Percentiles rank a stretch among this genome's conserved stretches.
These are phyloP conservation scores for Cheilosia vernalis DNA, from an alignment of 2,888 invertebrate genomes.

Conservation along the genomic window DNA sequence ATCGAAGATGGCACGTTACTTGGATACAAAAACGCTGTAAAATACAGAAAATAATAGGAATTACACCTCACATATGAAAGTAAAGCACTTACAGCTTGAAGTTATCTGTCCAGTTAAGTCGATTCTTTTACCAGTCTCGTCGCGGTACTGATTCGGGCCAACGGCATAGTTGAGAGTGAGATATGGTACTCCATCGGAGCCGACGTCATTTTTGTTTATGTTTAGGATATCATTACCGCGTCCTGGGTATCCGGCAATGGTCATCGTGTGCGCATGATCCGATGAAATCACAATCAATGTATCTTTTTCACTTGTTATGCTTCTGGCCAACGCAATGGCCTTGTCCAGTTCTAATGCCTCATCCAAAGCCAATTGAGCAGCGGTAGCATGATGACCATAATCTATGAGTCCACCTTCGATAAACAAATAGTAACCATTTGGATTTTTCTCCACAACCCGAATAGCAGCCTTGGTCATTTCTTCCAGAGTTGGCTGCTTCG, in stretches of 20 bases:
- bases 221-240: conserved; percentile 85
- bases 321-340: conserved; percentile 86
- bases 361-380: conserved; percentile 87
- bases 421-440: conserved; percentile 86
- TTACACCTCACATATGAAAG: not conserved
- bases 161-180: conserved; percentile 90
- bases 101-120: conserved; percentile 76
- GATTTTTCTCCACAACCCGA: conserved; percentile 85
- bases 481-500: conserved; percentile 85
- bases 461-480: conserved; percentile 88
- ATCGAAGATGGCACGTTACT: conserved; percentile 79
- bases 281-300: conserved; percentile 91
- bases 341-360: conserved; percentile 91
- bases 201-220: conserved; percentile 78
- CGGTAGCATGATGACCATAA: conserved; percentile 89
- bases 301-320: conserved; percentile 87
- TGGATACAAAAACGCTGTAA: conserved; percentile 77
- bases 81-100: conserved; percentile 75
- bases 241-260: conserved; percentile 89
- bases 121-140: conserved; percentile 77
- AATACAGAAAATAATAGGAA: conserved; percentile 5
- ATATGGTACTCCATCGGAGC: conserved; percentile 84
- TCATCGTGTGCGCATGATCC: conserved; percentile 91
- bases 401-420: conserved; percentile 89
- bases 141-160: conserved; percentile 84